These are phyloP conservation scores for Oncorhynchus gorbuscha DNA, from an alignment of 2,113 vertebrate species.

Conservation along the genomic window DNA sequence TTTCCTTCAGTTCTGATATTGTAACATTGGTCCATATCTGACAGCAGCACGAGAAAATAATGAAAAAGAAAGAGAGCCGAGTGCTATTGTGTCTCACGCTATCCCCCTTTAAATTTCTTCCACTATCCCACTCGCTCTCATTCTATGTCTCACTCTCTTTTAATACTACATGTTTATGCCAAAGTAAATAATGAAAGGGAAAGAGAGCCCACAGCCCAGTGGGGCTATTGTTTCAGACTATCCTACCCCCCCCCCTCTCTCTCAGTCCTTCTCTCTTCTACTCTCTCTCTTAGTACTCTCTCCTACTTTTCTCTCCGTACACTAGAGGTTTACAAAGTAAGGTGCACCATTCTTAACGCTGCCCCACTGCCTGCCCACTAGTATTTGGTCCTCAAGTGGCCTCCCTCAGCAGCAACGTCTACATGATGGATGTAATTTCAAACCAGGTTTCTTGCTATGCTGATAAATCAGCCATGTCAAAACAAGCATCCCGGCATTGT, in stretches of 20 bases:
- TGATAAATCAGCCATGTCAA: constrained; percentile 58
- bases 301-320: constrained; percentile 11
- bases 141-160: no score
- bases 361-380: constrained; percentile 15
- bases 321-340: constrained; percentile 37
- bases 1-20: neutral
- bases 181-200: constrained; percentile 34
- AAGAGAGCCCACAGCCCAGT: constrained; percentile 23
- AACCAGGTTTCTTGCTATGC: constrained; percentile 39
- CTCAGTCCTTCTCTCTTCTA: neutral
- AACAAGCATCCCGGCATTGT: constrained; percentile 43
- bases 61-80: no score
- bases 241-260: neutral
- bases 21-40: constrained; percentile 23
- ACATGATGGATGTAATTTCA: constrained; percentile 67
- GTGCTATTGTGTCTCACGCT: no score
- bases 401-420: constrained; percentile 23
- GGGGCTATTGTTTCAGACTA: constrained; percentile 37
- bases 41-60: constrained; percentile 25
- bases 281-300: neutral
- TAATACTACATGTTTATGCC: no score
- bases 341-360: constrained; percentile 40
- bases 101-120: no score
- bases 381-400: constrained; percentile 41
- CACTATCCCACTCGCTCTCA: no score